Evolutionary conservation across 2,797 vertebrate species (phyloP).

Genomic region (Chrysolophus pictus): DNA sequence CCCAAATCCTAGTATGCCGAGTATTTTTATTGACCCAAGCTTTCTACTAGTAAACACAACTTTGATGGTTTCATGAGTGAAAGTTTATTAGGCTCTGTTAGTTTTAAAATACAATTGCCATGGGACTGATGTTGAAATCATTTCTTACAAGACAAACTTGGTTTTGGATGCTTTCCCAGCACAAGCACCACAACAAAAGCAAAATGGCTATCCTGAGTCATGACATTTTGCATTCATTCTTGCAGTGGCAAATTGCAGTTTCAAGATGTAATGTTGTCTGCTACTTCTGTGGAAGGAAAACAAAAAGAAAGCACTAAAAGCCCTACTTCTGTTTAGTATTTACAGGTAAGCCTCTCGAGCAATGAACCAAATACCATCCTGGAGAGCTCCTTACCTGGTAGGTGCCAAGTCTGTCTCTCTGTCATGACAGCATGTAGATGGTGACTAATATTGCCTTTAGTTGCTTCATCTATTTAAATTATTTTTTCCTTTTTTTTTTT

Average conservation of each 20-base stretch:
- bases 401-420: background rate
- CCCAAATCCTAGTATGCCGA: conserved; percentile 46
- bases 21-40: conserved; percentile 71
- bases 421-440: background rate
- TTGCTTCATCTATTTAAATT: background rate
- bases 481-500: background rate
- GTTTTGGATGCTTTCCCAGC: conserved; percentile 63
- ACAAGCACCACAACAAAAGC: conserved; percentile 25
- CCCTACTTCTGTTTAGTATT: background rate
- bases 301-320: background rate
- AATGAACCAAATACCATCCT: background rate
- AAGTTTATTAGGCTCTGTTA: conserved; percentile 70
- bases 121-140: conserved; percentile 55
- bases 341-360: background rate
- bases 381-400: background rate
- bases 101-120: conserved; percentile 69
- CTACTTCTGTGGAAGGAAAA: background rate
- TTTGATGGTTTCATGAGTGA: conserved; percentile 64
- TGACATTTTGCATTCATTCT: background rate
- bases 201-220: conserved; percentile 28
- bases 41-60: conserved; percentile 69
- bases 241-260: background rate
- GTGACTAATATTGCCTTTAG: background rate
- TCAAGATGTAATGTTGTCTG: background rate
- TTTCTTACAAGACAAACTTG: conserved; percentile 55